These are phyloP conservation scores for Hirundo rustica DNA, from an alignment of 2,797 vertebrate genomes.

Conservation along the genomic window DNA sequence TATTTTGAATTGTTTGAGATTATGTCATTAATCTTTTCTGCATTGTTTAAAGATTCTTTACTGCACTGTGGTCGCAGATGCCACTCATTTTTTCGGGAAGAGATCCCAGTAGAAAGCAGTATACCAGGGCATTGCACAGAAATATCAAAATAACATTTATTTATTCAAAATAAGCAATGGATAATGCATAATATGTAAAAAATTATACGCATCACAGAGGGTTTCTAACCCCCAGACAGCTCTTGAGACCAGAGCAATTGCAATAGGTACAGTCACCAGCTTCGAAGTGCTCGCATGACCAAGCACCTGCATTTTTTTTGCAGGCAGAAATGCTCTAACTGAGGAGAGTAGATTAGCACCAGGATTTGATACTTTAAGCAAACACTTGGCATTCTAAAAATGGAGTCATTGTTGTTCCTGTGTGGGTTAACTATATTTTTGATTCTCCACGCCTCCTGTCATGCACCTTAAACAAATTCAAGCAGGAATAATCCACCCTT, in stretches of 20 bases:
- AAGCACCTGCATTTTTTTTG: not conserved
- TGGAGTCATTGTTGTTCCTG: not conserved
- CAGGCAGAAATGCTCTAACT: rapidly evolving
- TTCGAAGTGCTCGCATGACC: rapidly evolving
- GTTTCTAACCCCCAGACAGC: not conserved
- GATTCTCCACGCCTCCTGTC: not conserved
- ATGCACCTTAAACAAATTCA: not conserved
- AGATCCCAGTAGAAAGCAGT: not conserved
- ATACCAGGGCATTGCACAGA: rapidly evolving
- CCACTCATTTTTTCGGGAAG: not conserved
- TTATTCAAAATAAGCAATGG: not conserved
- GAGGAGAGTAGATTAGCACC: not conserved
- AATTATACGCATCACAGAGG: not conserved
- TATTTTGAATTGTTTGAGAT: not conserved
- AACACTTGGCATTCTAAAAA: not conserved
- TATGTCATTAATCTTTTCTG: not conserved
- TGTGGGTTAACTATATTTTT: not conserved
- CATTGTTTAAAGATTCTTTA: not conserved
- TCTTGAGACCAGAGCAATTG: not conserved
- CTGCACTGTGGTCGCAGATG: rapidly evolving
- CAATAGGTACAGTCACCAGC: not conserved
- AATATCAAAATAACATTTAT: not conserved
- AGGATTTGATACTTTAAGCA: not conserved
- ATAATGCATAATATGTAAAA: not conserved
- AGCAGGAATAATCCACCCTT: not conserved